Conservation (phyloP, 2,797 vertebrate genomes). For the Dallia pectoralis region DNA sequence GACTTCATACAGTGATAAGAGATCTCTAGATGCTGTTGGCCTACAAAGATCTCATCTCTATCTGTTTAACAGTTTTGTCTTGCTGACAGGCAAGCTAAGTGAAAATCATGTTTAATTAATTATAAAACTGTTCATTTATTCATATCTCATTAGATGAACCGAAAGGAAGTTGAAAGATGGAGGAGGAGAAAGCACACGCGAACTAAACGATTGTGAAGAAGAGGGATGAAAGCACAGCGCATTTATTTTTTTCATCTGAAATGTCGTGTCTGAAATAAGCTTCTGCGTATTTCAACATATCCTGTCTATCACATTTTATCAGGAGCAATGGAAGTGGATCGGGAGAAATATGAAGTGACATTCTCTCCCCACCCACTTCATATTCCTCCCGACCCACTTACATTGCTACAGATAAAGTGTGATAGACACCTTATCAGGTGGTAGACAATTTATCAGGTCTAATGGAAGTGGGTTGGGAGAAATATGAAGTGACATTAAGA, state of each 20-base stretch:
- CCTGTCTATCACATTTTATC: constrained; percentile 53
- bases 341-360: constrained; percentile 36
- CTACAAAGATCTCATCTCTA: neutral
- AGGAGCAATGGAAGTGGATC: constrained; percentile 56
- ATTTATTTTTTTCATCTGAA: constrained; percentile 42
- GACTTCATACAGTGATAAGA: neutral
- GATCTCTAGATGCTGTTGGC: neutral
- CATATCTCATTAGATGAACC: constrained; percentile 18
- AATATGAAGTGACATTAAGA: constrained; percentile 29
- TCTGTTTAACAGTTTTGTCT: neutral
- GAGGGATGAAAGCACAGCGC: constrained; percentile 21
- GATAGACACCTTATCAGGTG: no score
- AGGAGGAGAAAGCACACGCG: constrained; percentile 31
- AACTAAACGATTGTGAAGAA: neutral
- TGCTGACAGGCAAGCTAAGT: neutral
- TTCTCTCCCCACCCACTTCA: no score
- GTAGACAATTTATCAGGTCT: constrained; percentile 62
- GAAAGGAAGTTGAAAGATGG: constrained; percentile 22
- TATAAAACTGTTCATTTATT: neutral
- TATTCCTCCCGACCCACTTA: no score
- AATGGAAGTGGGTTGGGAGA: constrained; percentile 43
- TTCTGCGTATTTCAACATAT: neutral
- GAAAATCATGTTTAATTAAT: neutral
- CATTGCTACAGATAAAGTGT: no score
- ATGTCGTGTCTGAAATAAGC: constrained; percentile 42